Evolutionary conservation across 2,888 invertebrate genomes (phyloP), one percentile per base, ranked within the genome.

Genomic region (Uropetala carovei): DNA sequence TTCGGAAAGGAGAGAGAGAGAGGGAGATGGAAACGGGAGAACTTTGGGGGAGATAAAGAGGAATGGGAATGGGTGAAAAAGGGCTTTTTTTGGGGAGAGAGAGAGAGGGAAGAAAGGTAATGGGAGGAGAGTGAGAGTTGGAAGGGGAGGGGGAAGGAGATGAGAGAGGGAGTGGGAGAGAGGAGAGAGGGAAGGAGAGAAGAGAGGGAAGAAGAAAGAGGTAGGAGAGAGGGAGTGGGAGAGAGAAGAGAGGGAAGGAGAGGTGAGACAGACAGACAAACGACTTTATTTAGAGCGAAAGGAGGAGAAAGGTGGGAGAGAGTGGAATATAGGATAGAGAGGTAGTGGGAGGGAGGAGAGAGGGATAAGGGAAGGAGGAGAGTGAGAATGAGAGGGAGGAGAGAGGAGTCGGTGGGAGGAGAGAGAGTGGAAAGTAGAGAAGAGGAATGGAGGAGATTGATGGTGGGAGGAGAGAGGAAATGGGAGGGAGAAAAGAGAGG

Each of bases 1-100:
- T 92, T 92, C 92, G 91, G 64, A 92, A 91, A 60, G 91, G 89
- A 92, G 57, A 18, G 91, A 27, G 81, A 27, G 81, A 56, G 92
- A 30, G n/a, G 56, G 11, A 75, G 27, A 4, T 22, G 75, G 27
- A 75, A 75, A 60, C 4, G 75, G 75, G 75, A 75, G 27, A 22
- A 27, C 27, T 22, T 27, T 22, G 75, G 9, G 4, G 75, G 22
- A 75, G 75, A 75, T 75, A 22, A 75, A 27, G 22, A 68, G 75
- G 27, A 27, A 27, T 75, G 22, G 75, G 9, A 11, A 75, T 1
- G 5, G 43, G 5, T 3, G 5, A 43, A 43, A 43, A 3, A 43
- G 43, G 1, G 43, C 1, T 5, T 43, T 43, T 43, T 43, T 1
- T 1, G 43, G 43, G 5, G 43, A 43, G 43, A 43, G 43, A 43